Evolutionary conservation across 2,113 vertebrate genomes (phyloP).

Genomic region (Dicentrarchus labrax): DNA sequence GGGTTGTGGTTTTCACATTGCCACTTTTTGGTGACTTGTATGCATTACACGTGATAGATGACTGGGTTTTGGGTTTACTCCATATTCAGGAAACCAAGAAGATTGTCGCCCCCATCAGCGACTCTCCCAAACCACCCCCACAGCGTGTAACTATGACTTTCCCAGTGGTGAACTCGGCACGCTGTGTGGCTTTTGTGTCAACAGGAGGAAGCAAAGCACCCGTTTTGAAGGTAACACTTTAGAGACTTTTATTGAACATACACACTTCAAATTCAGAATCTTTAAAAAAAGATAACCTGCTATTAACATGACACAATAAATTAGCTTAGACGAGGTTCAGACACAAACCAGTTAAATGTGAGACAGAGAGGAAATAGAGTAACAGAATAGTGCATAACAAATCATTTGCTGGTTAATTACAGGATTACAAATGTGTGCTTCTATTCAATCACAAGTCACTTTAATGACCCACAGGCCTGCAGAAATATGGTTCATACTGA

Average conservation of each 20-base stretch:
- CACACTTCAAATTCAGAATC: constrained; percentile 1
- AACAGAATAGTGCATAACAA: neutral
- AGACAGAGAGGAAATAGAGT: neutral
- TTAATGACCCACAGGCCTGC: neutral
- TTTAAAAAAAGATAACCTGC: neutral
- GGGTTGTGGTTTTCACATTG: constrained; percentile 14
- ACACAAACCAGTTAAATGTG: neutral
- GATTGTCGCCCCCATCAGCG: constrained; percentile 89
- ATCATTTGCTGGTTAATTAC: neutral
- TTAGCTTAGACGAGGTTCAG: neutral
- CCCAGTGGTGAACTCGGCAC: constrained; percentile 90
- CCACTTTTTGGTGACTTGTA: neutral
- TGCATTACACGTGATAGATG: constrained; percentile 31
- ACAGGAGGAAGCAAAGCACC: constrained; percentile 92
- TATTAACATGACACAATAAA: neutral
- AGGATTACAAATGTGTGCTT: neutral
- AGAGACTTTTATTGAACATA: neutral
- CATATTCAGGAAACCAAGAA: constrained; percentile 86
- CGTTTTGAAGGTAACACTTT: constrained; percentile 87
- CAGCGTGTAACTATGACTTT: constrained; percentile 91
- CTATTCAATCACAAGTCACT: neutral
- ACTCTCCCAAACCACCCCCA: constrained; percentile 93
- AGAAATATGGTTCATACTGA: neutral
- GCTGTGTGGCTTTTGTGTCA: constrained; percentile 89
- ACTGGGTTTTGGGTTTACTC: constrained; percentile 21